phyloP scores from a whole-genome alignment of 2,113 vertebrate species.

The Pungitius pungitius region DNA sequence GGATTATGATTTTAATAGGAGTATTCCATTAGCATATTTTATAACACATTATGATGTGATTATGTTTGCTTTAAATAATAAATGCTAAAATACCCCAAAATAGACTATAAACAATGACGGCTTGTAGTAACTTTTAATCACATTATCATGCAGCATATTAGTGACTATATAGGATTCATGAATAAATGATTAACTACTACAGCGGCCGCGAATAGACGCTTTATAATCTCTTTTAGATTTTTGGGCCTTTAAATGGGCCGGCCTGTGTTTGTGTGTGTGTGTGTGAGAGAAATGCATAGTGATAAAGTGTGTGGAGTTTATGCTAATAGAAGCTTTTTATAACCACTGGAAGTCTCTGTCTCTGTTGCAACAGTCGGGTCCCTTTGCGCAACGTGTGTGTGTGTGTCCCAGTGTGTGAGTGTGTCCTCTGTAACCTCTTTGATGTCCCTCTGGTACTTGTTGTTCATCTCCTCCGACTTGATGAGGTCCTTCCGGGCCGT shows the following conservation, averaged over 20 bases:
- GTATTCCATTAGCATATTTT: no score
- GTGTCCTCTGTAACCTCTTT: conserved; percentile 87
- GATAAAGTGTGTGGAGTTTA: conserved; percentile 16
- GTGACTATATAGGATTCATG: neutral
- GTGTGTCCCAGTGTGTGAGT: neutral
- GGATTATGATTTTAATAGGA: no score
- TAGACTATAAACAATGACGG: neutral
- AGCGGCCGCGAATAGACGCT: neutral
- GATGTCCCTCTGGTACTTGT: conserved; percentile 97
- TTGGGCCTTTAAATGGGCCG: neutral
- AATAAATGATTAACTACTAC: neutral
- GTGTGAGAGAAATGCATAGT: neutral
- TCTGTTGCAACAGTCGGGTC: conserved; percentile 36
- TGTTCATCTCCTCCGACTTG: conserved; percentile 99
- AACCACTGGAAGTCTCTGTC: conserved; percentile 48
- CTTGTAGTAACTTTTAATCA: neutral
- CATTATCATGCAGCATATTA: neutral
- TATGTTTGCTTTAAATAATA: no score
- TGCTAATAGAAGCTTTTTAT: conserved; percentile 57
- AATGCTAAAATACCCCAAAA: no score
- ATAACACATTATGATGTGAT: neutral
- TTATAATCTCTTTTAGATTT: neutral
- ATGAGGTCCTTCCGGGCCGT: conserved; percentile 96
- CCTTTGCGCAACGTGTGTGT: conserved; percentile 8
- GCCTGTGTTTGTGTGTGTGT: conserved; percentile 1